These are phyloP conservation scores for Morinoia aosen DNA, from an alignment of 2,888 invertebrate genomes.

Conservation along the genomic window DNA sequence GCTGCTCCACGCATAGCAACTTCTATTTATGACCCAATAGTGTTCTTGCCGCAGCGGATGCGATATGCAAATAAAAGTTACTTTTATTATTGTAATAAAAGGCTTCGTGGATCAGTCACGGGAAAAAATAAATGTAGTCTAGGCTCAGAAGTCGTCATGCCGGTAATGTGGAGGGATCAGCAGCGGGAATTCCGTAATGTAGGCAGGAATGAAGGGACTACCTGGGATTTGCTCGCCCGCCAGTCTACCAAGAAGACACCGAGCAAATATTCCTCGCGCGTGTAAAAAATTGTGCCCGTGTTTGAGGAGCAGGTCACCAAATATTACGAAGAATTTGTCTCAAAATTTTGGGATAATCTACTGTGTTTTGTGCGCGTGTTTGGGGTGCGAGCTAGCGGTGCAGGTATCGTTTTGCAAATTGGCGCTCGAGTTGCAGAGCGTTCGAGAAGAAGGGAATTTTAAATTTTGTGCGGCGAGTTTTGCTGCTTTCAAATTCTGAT, in stretches of 20 bases:
- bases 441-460: no score
- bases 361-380: no score
- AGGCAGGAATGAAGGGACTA: constrained; percentile 28
- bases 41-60: not conserved
- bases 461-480: no score
- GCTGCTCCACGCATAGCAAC: not conserved
- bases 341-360: no score
- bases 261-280: not conserved
- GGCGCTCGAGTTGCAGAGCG: no score
- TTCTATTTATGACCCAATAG: constrained; percentile 3
- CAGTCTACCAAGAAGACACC: not conserved
- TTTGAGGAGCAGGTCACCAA: no score
- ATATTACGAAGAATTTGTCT: no score
- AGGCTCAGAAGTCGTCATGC: constrained; percentile 21
- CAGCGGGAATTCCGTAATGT: constrained; percentile 1
- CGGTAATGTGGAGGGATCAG: constrained; percentile 49
- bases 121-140: constrained; percentile 12
- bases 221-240: constrained; percentile 29
- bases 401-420: no score
- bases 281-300: not conserved
- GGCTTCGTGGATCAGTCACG: not conserved
- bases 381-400: no score
- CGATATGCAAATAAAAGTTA: constrained; percentile 9
- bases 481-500: no score
- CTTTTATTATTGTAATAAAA: not conserved